A percentile compares a stretch with the other conserved stretches of the same genome.
These are phyloP conservation scores for Dipodomys spectabilis DNA, from an alignment of 2,113 vertebrate genomes.

Conservation along the genomic window DNA sequence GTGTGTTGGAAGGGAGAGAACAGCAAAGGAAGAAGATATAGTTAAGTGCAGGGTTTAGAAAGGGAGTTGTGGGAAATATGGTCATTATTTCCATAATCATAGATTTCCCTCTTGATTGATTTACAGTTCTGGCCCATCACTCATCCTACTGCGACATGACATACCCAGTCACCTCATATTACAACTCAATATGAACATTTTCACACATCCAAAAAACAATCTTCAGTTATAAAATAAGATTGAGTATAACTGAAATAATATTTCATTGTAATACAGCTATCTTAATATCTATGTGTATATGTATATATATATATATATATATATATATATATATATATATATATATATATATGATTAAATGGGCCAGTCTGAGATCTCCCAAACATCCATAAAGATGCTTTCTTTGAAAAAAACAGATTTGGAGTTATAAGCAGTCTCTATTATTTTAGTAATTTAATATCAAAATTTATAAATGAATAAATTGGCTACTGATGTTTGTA, in stretches of 20 bases:
- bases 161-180: background rate
- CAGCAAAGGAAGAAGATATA: background rate
- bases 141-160: background rate
- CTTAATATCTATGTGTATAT: background rate
- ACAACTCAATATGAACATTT: background rate
- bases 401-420: conserved; percentile 8
- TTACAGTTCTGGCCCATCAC: background rate
- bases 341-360: background rate
- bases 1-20: too few relatives aligned
- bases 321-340: too few relatives aligned
- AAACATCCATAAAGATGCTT: background rate
- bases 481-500: background rate
- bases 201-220: background rate
- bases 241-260: background rate
- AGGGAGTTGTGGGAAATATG: background rate
- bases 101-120: background rate
- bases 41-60: background rate
- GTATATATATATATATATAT: too few relatives aligned
- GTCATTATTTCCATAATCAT: background rate
- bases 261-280: background rate
- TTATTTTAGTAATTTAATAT: conserved; percentile 3
- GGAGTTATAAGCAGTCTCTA: background rate
- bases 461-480: conserved; percentile 1
- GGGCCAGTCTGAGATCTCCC: background rate
- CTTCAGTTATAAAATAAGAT: background rate